phyloP scores from a whole-genome alignment of 2,888 invertebrate genomes.

The Ischnus inquisitorius region DNA sequence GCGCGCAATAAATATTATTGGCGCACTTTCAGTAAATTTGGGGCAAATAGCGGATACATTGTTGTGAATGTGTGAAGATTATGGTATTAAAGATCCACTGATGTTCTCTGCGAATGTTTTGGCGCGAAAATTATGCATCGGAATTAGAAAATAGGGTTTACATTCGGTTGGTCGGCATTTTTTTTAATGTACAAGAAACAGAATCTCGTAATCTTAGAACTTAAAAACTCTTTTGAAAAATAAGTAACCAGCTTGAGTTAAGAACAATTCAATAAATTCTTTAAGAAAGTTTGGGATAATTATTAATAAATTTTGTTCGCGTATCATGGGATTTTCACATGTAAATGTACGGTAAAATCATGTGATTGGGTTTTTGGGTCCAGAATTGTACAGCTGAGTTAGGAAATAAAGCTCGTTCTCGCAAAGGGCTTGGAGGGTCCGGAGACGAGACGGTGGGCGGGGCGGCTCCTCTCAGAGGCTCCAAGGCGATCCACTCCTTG shows the following conservation, averaged over 20 bases:
- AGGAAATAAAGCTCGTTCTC: slow-evolving; percentile 63
- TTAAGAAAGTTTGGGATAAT: background rate
- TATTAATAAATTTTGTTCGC: background rate
- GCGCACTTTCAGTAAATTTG: too few species aligned
- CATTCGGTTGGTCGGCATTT: too few species aligned
- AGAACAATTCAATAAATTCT: background rate
- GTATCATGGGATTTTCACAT: background rate
- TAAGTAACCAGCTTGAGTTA: too few species aligned
- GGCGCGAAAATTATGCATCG: too few species aligned
- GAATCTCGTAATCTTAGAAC: too few species aligned
- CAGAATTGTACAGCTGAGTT: slow-evolving; percentile 43
- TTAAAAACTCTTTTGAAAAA: too few species aligned
- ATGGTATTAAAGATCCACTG: too few species aligned
- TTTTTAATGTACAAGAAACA: too few species aligned
- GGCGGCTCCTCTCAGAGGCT: slow-evolving; percentile 84
- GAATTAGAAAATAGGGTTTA: too few species aligned
- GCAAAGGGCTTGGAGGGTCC: slow-evolving; percentile 69
- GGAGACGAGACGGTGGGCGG: slow-evolving; percentile 85
- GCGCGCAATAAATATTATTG: background rate
- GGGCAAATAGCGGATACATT: too few species aligned
- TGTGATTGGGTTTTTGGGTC: slow-evolving; percentile 37
- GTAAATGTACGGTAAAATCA: background rate
- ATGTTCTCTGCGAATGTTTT: too few species aligned
- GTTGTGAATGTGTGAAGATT: too few species aligned
- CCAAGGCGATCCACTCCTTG: slow-evolving; percentile 85